A percentile compares a stretch with the other conserved stretches of the same genome.
These are phyloP conservation scores for Atrichornis clamosus DNA, from an alignment of 2,113 vertebrate genomes.

Conservation along the genomic window DNA sequence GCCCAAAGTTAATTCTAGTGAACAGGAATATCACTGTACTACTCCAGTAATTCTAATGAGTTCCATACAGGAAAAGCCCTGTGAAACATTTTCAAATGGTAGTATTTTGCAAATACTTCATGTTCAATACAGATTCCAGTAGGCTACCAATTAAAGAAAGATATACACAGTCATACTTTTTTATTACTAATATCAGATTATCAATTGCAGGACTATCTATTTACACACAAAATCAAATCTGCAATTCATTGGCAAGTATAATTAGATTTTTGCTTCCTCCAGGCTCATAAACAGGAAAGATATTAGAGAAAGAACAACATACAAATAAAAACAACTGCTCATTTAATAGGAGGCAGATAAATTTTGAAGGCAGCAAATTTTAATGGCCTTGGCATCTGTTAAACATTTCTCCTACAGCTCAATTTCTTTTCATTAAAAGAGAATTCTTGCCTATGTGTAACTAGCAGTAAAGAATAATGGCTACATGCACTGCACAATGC, in stretches of 20 bases:
- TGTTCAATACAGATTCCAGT: neutral
- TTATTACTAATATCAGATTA: neutral
- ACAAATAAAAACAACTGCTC: slow-evolving; percentile 29
- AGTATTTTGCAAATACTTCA: neutral
- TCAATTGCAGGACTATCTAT: neutral
- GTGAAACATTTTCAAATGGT: neutral
- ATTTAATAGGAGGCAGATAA: neutral
- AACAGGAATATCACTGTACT: neutral
- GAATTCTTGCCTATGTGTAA: neutral
- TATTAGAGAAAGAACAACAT: slow-evolving; percentile 2
- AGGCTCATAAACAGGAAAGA: neutral
- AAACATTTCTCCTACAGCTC: neutral
- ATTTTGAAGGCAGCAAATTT: slow-evolving; percentile 20
- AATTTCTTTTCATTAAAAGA: neutral
- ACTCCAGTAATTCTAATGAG: neutral
- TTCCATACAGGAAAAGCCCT: neutral
- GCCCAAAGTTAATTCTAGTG: neutral
- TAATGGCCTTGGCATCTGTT: slow-evolving; percentile 10
- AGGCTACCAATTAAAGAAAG: slow-evolving; percentile 4
- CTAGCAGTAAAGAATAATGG: neutral
- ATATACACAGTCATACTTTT: neutral
- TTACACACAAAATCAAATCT: neutral
- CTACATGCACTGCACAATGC: neutral
- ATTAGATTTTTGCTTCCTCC: neutral
- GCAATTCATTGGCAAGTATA: neutral